Evolutionary conservation across 2,888 invertebrate genomes (phyloP).

Genomic region (Eupithecia abbreviata): DNA sequence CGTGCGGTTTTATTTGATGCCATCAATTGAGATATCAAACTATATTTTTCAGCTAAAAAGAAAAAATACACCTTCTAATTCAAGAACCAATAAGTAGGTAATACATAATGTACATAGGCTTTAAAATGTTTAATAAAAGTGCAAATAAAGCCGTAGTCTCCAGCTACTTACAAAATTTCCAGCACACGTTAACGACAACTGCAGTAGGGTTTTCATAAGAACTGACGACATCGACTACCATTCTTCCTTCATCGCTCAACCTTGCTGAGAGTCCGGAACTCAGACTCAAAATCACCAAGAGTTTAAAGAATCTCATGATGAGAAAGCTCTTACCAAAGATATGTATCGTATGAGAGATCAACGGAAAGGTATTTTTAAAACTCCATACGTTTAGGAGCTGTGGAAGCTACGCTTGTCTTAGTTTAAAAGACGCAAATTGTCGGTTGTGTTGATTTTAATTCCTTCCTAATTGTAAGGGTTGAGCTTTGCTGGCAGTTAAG

Average conservation of each 20-base stretch:
- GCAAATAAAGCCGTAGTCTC: neutral
- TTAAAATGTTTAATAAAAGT: no score
- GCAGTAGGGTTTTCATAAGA: conserved; percentile 59
- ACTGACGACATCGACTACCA: conserved; percentile 59
- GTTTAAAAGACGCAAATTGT: conserved; percentile 27
- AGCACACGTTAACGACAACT: conserved; percentile 58
- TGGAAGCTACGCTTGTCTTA: neutral
- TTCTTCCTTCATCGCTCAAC: conserved; percentile 47
- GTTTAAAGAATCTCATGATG: conserved; percentile 7
- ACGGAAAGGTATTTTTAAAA: neutral
- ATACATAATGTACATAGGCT: no score
- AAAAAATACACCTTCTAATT: neutral
- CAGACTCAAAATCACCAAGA: conserved; percentile 14
- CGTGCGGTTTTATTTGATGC: conserved; percentile 41
- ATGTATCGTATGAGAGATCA: neutral
- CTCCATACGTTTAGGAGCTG: neutral
- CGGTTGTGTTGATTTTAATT: conserved; percentile 26
- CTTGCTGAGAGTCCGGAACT: conserved; percentile 14
- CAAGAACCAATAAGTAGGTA: neutral
- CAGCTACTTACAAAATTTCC: conserved; percentile 57
- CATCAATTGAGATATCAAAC: conserved; percentile 48
- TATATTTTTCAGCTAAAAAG: conserved; percentile 43
- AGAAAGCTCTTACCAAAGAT: neutral
- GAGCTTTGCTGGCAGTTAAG: conserved; percentile 10
- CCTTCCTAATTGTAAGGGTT: conserved; percentile 34